phyloP scores from a whole-genome alignment of 1,140 invertebrate species.

The Calephelis nemesis region DNA sequence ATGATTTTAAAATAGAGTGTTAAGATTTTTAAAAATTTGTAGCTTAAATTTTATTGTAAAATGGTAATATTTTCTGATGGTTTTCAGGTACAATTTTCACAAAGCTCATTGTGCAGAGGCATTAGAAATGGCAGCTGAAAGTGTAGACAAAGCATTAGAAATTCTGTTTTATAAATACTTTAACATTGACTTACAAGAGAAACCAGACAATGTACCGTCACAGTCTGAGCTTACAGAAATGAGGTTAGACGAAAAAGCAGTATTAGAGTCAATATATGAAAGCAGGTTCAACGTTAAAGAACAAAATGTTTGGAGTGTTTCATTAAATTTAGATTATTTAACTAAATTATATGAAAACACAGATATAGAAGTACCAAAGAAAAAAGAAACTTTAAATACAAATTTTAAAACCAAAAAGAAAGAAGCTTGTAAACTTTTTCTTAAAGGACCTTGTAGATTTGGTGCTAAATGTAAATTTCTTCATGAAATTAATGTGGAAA shows the following conservation, averaged over 20 bases:
- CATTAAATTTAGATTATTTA: slow-evolving; percentile 84
- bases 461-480: slow-evolving; percentile 85
- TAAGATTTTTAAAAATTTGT: neutral
- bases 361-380: slow-evolving; percentile 60
- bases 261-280: slow-evolving; percentile 87
- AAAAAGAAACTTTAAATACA: slow-evolving; percentile 60
- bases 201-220: slow-evolving; percentile 63
- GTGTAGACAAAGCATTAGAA: slow-evolving; percentile 84
- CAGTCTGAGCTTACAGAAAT: slow-evolving; percentile 81
- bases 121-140: slow-evolving; percentile 81
- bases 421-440: slow-evolving; percentile 84
- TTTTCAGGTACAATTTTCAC: slow-evolving; percentile 85
- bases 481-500: slow-evolving; percentile 80
- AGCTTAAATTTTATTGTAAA: neutral
- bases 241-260: slow-evolving; percentile 84
- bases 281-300: slow-evolving; percentile 83
- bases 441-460: slow-evolving; percentile 84
- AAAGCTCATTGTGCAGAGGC: slow-evolving; percentile 86
- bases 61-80: neutral
- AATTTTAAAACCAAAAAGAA: slow-evolving; percentile 78
- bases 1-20: too few species aligned
- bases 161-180: slow-evolving; percentile 86
- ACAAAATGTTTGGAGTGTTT: slow-evolving; percentile 83
- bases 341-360: slow-evolving; percentile 81
- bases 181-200: slow-evolving; percentile 66